Base-by-base conservation (phyloP, 1,140 invertebrate species). In the Harpegnathos saltator region DNA sequence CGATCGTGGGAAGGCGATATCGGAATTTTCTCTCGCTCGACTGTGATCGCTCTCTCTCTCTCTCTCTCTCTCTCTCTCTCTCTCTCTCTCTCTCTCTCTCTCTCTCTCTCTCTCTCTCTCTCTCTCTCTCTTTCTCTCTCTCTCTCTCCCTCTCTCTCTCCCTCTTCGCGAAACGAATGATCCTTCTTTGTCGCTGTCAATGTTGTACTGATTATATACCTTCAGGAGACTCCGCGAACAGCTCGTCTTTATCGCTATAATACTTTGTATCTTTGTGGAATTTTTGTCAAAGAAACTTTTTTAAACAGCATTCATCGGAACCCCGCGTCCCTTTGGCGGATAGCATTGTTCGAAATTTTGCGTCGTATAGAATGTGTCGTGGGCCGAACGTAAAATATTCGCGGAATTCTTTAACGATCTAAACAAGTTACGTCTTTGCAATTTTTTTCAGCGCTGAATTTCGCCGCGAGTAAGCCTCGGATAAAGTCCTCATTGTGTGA, bases 111-210 rank as follows among this genome's bases (percentile, higher is more conserved):
- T 56, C 44, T 65, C 38, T 62, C 50, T 24, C 59, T 52, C 29
- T 78, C 65, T n/a, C 29, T 78, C 52, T 78, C 69, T 68, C 17
- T 58, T 9, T 19, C n/a, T 58, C 7, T 19, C 17, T 19, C 11
- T 58, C 19, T 58, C 7, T 58, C 19, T 19, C 22, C 5, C 29
- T 33, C 1, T 33, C 29, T 33, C 29, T 33, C 29, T 33, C 5
- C 29, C 29, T 5, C 5, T 33, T 5, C 29, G 29, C 29, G 14
- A 58, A n/a, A 56, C 14, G n/a, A 69, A 58, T 71, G 50, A 71
- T 80, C 26, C 66, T 44, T 80, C 75, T 44, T 80, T 69, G 63
- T 80, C 75, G 75, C 26, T 80, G 69, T 80, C 65, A 71, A 80
- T 71, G 52, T 71, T 80, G 52, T 56, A 80, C 69, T 44, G 38